Evolutionary conservation across 1,140 invertebrate genomes (phyloP), one percentile per base, ranked within the genome.

Genomic region (Drosophila malerkotliana): DNA sequence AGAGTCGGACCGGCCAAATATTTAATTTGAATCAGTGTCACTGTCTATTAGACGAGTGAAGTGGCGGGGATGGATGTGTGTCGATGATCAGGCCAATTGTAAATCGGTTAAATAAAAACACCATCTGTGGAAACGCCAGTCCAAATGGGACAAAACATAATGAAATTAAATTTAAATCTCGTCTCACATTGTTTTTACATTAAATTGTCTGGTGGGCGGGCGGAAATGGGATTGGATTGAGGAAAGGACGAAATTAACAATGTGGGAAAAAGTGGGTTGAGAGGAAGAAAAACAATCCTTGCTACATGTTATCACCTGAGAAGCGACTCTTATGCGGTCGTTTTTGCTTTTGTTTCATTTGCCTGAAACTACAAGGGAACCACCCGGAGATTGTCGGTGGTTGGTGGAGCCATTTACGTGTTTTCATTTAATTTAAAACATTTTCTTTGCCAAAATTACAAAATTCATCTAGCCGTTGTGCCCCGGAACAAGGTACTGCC

Each of bases 341-440:
- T 64, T 47, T 69, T 88, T 88, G 83, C 79, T 88, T 83, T 67
- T 88, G 68, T 88, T 89, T 88, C 60, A 88, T 88, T 88, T 88
- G 66, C 72, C 72, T 79, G 81, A 77, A 89, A 79, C 84, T 83
- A 88, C 83, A 88, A 34, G 49, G 30, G 30, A 52, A 12, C 44
- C 28, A 28, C 34, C 41, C 14, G 7, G 34, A 24, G 18, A 55
- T n/a, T 18, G 14, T n/a, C 32, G 41, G 47, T 37, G 49, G 63
- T 48, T 51, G 48, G 34, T n/a, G 47, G 52, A 57, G 47, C 44
- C 45, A 34, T 62, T 72, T 48, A 49, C 52, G 64, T 88, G 83
- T 88, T 88, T 88, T 88, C 83, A 68, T 88, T 88, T 88, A 88
- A 88, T 88, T 88, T 88, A 54, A 88, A 88, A 84, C 84, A 88